These are phyloP conservation scores for Chionis minor DNA, from an alignment of 2,113 vertebrate genomes.

Conservation along the genomic window DNA sequence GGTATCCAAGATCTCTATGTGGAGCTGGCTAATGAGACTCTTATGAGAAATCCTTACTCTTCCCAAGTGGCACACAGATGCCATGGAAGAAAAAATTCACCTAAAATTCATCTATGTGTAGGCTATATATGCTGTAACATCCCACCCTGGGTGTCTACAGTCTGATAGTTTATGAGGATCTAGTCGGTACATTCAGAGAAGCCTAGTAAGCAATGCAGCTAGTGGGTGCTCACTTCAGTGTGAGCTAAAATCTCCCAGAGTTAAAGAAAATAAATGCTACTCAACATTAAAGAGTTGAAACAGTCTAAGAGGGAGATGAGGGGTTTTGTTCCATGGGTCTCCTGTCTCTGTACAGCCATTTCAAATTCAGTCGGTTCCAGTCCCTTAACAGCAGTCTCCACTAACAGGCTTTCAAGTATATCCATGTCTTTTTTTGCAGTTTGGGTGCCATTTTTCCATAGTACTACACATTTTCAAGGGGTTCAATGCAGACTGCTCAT, in stretches of 20 bases:
- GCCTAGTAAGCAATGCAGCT: not conserved
- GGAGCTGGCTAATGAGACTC: not conserved
- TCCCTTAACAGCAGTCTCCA: not conserved
- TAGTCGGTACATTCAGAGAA: not conserved
- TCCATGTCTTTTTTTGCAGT: not conserved
- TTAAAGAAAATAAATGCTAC: not conserved
- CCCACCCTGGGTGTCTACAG: not conserved
- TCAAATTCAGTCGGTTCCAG: not conserved
- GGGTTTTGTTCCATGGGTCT: accelerated
- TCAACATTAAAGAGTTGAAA: not conserved
- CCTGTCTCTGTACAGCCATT: not conserved
- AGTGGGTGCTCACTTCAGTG: accelerated
- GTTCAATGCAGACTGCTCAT: not conserved
- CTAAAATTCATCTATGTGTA: not conserved
- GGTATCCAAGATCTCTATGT: not conserved
- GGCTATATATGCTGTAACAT: not conserved
- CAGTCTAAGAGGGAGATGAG: not conserved
- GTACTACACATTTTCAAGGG: not conserved
- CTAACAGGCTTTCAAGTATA: not conserved
- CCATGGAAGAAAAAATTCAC: not conserved
- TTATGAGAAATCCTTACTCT: not conserved
- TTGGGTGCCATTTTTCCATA: not conserved
- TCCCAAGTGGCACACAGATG: not conserved
- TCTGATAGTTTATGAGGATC: not conserved
- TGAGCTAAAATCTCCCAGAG: not conserved